phyloP scores from a whole-genome alignment of 2,888 invertebrate genomes.

The Tenthredo mesomela region DNA sequence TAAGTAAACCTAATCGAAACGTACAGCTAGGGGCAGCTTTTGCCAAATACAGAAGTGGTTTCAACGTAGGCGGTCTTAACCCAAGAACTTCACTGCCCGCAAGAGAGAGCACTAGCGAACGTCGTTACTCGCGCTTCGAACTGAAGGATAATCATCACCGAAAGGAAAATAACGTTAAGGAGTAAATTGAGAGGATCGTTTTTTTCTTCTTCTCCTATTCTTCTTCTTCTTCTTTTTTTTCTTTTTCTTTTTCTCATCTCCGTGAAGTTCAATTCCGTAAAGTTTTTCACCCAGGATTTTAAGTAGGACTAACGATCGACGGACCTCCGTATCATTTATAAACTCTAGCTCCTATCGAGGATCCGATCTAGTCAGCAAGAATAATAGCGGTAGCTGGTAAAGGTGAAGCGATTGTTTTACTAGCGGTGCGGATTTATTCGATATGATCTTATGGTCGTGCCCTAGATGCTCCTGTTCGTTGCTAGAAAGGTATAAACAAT shows the following conservation, averaged over 20 bases:
- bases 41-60: slow-evolving; percentile 73
- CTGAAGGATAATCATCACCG: neutral
- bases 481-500: neutral
- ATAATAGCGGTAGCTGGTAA: slow-evolving; percentile 38
- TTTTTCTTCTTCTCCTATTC: neutral
- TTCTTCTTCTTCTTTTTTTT: too few relatives aligned
- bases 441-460: slow-evolving; percentile 14
- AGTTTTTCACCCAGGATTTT: neutral
- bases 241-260: neutral
- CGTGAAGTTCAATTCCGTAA: neutral
- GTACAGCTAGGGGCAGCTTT: slow-evolving; percentile 63
- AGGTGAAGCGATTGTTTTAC: slow-evolving; percentile 43
- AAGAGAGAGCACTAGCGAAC: neutral
- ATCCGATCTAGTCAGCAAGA: slow-evolving; percentile 25
- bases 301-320: neutral
- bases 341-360: neutral
- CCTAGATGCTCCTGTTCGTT: slow-evolving; percentile 2
- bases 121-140: slow-evolving; percentile 8
- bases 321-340: slow-evolving; percentile 7
- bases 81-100: slow-evolving; percentile 26
- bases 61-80: slow-evolving; percentile 72
- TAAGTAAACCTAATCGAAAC: slow-evolving; percentile 71
- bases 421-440: slow-evolving; percentile 30
- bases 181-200: neutral
- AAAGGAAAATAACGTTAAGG: neutral